These are phyloP conservation scores for Rambutsinella grinnellia DNA, from an alignment of 2,888 invertebrate species.

Conservation along the genomic window DNA sequence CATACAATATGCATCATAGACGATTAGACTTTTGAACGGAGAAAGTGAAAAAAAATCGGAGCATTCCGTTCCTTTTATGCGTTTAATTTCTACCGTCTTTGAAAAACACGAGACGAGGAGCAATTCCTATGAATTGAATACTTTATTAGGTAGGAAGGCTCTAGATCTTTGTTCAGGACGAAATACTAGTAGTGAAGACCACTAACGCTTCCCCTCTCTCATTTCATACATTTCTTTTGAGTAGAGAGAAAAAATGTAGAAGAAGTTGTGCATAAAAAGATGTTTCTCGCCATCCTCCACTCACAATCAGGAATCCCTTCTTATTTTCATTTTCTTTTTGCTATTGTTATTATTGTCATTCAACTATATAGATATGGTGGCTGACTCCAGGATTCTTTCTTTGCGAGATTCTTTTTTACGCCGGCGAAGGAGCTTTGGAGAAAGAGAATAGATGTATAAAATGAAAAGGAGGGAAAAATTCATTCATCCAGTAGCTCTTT, in stretches of 20 bases:
- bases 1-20: no score
- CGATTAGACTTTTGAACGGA: no score
- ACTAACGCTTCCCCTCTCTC: neutral
- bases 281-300: neutral
- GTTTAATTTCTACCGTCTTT: no score
- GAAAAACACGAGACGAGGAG: no score
- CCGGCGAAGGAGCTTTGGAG: conserved; percentile 2
- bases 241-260: no score
- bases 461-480: conserved; percentile 2
- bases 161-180: neutral
- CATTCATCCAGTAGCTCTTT: conserved; percentile 9
- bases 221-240: neutral
- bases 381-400: neutral
- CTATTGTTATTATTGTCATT: neutral
- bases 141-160: neutral
- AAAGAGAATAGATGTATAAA: conserved; percentile 4
- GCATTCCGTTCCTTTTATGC: no score
- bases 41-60: no score
- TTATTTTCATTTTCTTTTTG: neutral
- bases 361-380: neutral
- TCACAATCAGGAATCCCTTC: neutral
- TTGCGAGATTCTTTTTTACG: neutral
- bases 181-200: neutral
- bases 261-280: neutral
- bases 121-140: neutral